These are phyloP conservation scores for Mizuhopecten yessoensis DNA, from an alignment of 1,140 invertebrate genomes.

Conservation along the genomic window DNA sequence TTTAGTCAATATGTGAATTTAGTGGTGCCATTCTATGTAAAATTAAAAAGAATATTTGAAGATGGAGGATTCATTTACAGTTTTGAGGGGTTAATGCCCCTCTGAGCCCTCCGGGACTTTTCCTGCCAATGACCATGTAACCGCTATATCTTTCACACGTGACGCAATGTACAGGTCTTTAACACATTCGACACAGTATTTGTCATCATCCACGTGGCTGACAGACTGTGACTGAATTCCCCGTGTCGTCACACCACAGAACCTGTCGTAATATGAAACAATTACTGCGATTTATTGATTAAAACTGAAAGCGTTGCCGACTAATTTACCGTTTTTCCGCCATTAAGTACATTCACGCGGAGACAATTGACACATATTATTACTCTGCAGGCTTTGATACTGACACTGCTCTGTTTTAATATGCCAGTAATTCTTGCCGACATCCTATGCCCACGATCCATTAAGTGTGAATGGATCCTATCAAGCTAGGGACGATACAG, in stretches of 20 bases:
- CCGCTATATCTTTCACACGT: too few relatives aligned
- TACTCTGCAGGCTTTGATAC: slow-evolving; percentile 5
- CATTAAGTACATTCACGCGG: not conserved
- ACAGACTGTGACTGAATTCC: too few relatives aligned
- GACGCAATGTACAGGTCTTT: too few relatives aligned
- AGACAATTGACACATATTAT: not conserved
- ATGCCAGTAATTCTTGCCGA: not conserved
- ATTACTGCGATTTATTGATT: not conserved
- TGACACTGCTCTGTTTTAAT: not conserved
- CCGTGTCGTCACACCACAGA: not conserved
- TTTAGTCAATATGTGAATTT: too few relatives aligned
- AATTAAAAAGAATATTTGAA: too few relatives aligned
- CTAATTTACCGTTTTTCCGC: slow-evolving; percentile 19
- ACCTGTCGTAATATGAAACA: not conserved
- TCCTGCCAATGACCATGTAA: too few relatives aligned
- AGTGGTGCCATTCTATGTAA: too few relatives aligned
- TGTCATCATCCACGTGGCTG: too few relatives aligned
- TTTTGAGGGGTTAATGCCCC: too few relatives aligned
- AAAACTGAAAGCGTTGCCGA: not conserved
- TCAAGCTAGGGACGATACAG: not conserved
- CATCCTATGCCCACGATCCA: not conserved
- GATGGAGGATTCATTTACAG: too few relatives aligned
- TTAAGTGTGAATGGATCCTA: not conserved
- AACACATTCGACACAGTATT: too few relatives aligned
- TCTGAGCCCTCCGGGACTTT: too few relatives aligned